Conservation (phyloP, 2,888 invertebrate species). For the Watsonalla cultraria region DNA sequence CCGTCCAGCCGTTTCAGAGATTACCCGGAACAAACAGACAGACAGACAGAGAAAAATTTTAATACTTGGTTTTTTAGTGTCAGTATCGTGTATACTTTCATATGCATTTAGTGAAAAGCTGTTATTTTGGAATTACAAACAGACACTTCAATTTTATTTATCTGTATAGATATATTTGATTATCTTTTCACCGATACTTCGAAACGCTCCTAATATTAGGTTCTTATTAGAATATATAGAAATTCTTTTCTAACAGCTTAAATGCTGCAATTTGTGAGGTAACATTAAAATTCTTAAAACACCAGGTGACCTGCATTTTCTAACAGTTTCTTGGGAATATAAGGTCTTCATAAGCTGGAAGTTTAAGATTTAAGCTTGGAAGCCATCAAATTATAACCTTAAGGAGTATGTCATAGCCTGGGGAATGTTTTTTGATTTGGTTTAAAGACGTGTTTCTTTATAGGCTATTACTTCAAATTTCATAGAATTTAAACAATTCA, state of each 20-base stretch:
- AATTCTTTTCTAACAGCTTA: constrained; percentile 54
- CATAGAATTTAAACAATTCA: constrained; percentile 2
- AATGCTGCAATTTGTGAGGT: constrained; percentile 47
- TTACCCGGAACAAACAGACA: no score
- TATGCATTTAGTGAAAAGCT: no score
- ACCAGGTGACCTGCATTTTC: constrained; percentile 10
- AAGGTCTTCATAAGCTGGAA: constrained; percentile 12
- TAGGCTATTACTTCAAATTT: constrained; percentile 28
- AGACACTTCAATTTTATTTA: no score
- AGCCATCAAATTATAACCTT: constrained; percentile 52
- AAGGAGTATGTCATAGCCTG: constrained; percentile 56
- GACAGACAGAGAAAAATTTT: no score
- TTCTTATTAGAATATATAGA: constrained; percentile 14
- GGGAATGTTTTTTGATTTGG: constrained; percentile 46
- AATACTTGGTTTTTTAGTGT: no score
- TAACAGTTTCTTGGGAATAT: background rate
- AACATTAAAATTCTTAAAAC: constrained; percentile 30
- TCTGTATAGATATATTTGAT: no score
- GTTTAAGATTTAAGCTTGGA: constrained; percentile 27
- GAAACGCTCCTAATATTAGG: constrained; percentile 21
- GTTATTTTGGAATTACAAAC: no score
- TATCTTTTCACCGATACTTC: no score
- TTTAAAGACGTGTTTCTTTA: constrained; percentile 39
- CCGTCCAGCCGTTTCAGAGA: no score
- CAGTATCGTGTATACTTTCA: no score